phyloP scores from a whole-genome alignment of 37 sponge, comb jelly and placozoan species.

The Oscarella lobularis region DNA sequence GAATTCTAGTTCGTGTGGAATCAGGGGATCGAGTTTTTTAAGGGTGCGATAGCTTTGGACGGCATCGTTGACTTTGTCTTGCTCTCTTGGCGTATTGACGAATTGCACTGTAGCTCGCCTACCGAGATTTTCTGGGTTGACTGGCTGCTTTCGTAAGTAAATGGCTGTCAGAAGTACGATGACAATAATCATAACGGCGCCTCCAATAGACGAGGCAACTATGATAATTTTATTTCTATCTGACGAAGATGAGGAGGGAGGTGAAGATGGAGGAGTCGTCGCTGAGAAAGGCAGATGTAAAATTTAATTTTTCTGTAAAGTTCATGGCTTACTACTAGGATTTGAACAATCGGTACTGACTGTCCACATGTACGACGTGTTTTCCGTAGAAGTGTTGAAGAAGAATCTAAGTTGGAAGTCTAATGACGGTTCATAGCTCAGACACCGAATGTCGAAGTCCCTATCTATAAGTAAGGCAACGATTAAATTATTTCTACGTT shows the following conservation, averaged over 20 bases:
- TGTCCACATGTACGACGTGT: too few relatives aligned
- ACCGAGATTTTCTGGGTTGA: not conserved
- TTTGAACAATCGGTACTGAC: too few relatives aligned
- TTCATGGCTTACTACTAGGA: too few relatives aligned
- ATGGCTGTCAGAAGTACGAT: not conserved
- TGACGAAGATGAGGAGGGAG: not conserved
- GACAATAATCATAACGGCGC: not conserved
- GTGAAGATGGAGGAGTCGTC: too few relatives aligned
- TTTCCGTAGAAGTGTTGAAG: too few relatives aligned
- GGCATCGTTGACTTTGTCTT: not conserved
- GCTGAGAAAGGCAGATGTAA: too few relatives aligned
- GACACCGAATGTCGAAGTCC: too few relatives aligned
- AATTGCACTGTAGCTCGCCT: not conserved
- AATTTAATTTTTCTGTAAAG: too few relatives aligned
- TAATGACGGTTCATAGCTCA: too few relatives aligned
- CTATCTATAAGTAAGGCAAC: too few relatives aligned
- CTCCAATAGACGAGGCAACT: not conserved
- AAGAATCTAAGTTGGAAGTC: too few relatives aligned
- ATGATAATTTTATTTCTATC: not conserved
- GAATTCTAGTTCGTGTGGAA: conserved; percentile 1
- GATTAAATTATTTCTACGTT: too few relatives aligned
- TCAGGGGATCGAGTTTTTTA: not conserved
- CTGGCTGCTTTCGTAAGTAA: not conserved
- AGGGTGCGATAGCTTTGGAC: not conserved
- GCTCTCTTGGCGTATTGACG: not conserved